A percentile compares a stretch with the other conserved stretches of the same genome.
Evolutionary conservation across 1,140 invertebrate species (phyloP).

Genomic region (Holcopasites calliopsidis): DNA sequence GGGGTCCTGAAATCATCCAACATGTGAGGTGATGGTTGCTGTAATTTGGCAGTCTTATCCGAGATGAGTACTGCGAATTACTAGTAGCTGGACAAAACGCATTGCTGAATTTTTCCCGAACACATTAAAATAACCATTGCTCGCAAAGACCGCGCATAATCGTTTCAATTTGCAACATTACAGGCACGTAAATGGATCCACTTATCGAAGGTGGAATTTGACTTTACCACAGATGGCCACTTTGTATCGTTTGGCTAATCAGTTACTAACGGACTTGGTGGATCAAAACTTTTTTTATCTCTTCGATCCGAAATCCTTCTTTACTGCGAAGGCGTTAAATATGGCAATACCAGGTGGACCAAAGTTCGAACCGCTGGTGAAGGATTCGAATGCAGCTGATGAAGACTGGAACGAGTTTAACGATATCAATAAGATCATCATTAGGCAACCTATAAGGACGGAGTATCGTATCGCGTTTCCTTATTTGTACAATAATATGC

Average conservation of each 20-base stretch:
- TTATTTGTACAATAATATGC: slow-evolving; percentile 99
- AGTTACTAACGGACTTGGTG: slow-evolving; percentile 98
- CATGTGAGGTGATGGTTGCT: slow-evolving; percentile 81
- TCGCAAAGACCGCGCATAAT: no score
- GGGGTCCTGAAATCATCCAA: slow-evolving; percentile 85
- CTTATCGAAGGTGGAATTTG: slow-evolving; percentile 98
- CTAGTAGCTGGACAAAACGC: slow-evolving; percentile 75
- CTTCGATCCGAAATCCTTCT: slow-evolving; percentile 99
- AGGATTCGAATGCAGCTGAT: slow-evolving; percentile 97
- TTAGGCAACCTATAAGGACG: slow-evolving; percentile 98
- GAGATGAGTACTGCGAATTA: slow-evolving; percentile 65
- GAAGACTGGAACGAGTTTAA: slow-evolving; percentile 99
- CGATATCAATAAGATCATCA: slow-evolving; percentile 99
- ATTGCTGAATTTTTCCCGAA: slow-evolving; percentile 66
- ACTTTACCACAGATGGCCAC: slow-evolving; percentile 98
- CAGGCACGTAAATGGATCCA: slow-evolving; percentile 97
- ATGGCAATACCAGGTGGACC: slow-evolving; percentile 99
- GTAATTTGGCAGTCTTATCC: slow-evolving; percentile 67
- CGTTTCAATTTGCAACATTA: slow-evolving; percentile 58
- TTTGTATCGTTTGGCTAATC: slow-evolving; percentile 97
- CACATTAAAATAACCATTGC: not conserved
- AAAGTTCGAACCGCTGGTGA: slow-evolving; percentile 99
- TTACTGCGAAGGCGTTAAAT: slow-evolving; percentile 99
- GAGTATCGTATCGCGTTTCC: slow-evolving; percentile 99
- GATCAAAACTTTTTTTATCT: slow-evolving; percentile 99